Evolutionary conservation across 2,797 vertebrate species (phyloP).

Genomic region (Australoheros facetus): DNA sequence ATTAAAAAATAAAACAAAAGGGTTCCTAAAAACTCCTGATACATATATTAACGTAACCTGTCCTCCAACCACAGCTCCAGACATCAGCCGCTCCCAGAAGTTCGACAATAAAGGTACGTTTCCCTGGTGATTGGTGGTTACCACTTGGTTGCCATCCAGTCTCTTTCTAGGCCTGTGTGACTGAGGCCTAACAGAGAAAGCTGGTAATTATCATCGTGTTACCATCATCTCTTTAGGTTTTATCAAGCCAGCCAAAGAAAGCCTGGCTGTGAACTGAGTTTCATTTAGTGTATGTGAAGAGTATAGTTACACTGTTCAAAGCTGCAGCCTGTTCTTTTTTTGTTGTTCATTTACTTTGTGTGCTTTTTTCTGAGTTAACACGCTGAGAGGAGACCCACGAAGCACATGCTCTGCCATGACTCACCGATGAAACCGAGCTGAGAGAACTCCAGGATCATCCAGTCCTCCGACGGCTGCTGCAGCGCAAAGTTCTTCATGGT

Average conservation of each 20-base stretch:
- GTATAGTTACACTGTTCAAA: no score
- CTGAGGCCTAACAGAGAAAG: not conserved
- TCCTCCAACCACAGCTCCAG: not conserved
- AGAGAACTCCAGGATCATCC: conserved; percentile 99
- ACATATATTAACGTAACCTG: not conserved
- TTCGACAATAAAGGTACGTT: not conserved
- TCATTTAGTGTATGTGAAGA: no score
- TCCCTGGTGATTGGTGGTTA: not conserved
- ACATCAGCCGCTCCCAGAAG: not conserved
- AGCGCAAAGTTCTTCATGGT: conserved; percentile 99
- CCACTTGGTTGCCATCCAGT: not conserved
- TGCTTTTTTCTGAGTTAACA: no score
- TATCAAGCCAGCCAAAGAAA: not conserved
- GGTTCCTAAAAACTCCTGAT: not conserved
- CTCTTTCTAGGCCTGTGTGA: not conserved
- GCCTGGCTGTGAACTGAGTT: no score
- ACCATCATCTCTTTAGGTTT: not conserved
- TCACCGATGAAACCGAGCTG: conserved; percentile 98
- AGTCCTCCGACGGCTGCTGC: conserved; percentile 96
- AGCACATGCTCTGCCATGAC: not conserved
- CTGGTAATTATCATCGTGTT: not conserved
- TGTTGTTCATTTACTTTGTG: no score
- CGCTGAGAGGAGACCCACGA: no score
- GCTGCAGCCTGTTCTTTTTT: no score
- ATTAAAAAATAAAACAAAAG: not conserved